A percentile compares a stretch with the other conserved stretches of the same genome.
phyloP scores from a whole-genome alignment of 2,113 vertebrate species.

The Serinus canaria region DNA sequence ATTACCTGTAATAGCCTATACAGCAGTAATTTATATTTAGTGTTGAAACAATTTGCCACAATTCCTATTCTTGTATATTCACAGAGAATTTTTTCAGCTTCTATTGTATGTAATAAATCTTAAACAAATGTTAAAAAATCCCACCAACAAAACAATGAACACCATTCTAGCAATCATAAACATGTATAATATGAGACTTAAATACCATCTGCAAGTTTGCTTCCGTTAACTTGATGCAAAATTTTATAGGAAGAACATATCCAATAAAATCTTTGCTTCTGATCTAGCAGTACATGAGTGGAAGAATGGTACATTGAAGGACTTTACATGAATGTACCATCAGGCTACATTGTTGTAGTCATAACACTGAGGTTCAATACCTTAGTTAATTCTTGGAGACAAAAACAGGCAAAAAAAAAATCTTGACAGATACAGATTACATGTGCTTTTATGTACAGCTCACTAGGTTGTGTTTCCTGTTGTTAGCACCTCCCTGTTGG shows the following conservation, averaged over 20 bases:
- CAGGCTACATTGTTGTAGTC: background rate
- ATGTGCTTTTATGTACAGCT: conserved; percentile 51
- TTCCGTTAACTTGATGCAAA: conserved; percentile 1
- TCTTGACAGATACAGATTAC: conserved; percentile 56
- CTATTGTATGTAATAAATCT: background rate
- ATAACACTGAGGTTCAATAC: conserved; percentile 1
- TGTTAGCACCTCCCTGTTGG: conserved; percentile 53
- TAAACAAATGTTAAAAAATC: background rate
- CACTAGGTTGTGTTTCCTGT: conserved; percentile 64
- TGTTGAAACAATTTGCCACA: background rate
- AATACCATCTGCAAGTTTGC: conserved; percentile 4
- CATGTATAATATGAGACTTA: background rate
- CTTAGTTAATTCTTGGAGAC: conserved; percentile 39
- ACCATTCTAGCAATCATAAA: background rate
- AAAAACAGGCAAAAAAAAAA: conserved; percentile 26
- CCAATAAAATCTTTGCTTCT: background rate
- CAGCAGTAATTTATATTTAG: background rate
- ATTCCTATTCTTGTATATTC: conserved; percentile 24
- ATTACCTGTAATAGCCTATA: conserved; percentile 40
- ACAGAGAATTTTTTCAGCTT: conserved; percentile 8
- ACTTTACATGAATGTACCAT: background rate
- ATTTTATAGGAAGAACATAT: background rate
- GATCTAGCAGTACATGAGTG: background rate
- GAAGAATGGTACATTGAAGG: background rate
- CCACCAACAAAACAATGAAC: background rate